Evolutionary conservation across 1,140 invertebrate genomes (phyloP).

Genomic region (Pseudomyrmex sp.): DNA sequence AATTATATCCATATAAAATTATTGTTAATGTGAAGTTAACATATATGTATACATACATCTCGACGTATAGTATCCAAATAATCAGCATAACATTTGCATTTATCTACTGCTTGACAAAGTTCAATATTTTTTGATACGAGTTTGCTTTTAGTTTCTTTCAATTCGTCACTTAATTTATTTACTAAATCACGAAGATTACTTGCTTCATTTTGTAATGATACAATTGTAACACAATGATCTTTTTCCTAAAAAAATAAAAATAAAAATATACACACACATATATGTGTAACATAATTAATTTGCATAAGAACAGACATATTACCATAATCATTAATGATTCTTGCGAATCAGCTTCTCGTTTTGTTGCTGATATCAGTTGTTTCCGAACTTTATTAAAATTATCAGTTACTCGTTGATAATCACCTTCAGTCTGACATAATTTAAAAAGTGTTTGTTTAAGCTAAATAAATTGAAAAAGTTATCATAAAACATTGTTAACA

Average conservation of each 20-base stretch:
- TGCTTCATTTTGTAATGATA: conserved; percentile 63
- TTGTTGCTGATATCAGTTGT: conserved; percentile 66
- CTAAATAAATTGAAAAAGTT: conserved; percentile 61
- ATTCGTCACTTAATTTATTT: conserved; percentile 68
- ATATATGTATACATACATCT: conserved; percentile 58
- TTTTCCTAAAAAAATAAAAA: conserved; percentile 69
- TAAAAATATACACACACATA: not conserved
- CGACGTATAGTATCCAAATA: conserved; percentile 68
- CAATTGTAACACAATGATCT: conserved; percentile 65
- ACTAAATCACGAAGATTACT: conserved; percentile 60
- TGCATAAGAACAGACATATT: not conserved
- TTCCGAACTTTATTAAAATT: conserved; percentile 73
- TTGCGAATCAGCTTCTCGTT: conserved; percentile 72
- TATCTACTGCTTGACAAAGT: conserved; percentile 64
- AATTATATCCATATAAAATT: no score
- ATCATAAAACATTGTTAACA: conserved; percentile 46
- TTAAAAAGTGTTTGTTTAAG: conserved; percentile 67
- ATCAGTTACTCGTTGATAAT: conserved; percentile 70
- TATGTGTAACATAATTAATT: no score
- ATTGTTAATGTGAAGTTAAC: conserved; percentile 24
- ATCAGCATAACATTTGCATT: conserved; percentile 62
- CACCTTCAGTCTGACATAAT: conserved; percentile 67
- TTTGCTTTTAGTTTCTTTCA: conserved; percentile 67
- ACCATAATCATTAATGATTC: conserved; percentile 71
- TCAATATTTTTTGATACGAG: conserved; percentile 64